These are phyloP conservation scores for Gallinago nigripennis DNA, from an alignment of 2,797 vertebrate species.

Conservation along the genomic window DNA sequence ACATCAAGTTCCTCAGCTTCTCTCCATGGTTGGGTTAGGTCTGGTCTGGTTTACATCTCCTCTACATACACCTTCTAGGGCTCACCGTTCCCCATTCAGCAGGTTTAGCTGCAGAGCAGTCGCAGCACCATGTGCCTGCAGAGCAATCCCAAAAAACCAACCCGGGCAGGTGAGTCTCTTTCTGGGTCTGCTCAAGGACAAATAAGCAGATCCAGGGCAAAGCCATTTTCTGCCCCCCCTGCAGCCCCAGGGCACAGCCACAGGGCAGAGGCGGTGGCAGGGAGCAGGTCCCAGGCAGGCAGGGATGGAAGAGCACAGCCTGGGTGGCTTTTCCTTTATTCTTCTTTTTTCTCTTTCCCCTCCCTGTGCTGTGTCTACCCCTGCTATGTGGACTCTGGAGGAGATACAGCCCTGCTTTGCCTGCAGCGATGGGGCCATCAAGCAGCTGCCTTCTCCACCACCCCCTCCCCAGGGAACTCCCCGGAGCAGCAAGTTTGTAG, in stretches of 20 bases:
- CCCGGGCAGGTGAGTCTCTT: not conserved
- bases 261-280: not conserved
- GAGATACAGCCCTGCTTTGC: not conserved
- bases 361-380: not conserved
- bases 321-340: not conserved
- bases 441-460: not conserved
- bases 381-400: not conserved
- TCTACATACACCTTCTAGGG: rapidly evolving
- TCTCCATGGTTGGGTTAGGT: not conserved
- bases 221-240: not conserved
- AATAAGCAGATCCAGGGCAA: not conserved
- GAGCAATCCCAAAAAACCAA: not conserved
- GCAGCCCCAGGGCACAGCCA: not conserved
- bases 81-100: not conserved
- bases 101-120: not conserved
- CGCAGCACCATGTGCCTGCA: not conserved
- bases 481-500: not conserved
- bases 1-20: not conserved
- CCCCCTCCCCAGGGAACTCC: not conserved
- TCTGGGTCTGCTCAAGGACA: not conserved
- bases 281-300: not conserved
- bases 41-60: not conserved
- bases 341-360: not conserved
- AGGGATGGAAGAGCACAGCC: not conserved
- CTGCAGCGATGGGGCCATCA: rapidly evolving